Evolutionary conservation across 2,888 invertebrate genomes (phyloP).

Genomic region (Lutraria lutraria): DNA sequence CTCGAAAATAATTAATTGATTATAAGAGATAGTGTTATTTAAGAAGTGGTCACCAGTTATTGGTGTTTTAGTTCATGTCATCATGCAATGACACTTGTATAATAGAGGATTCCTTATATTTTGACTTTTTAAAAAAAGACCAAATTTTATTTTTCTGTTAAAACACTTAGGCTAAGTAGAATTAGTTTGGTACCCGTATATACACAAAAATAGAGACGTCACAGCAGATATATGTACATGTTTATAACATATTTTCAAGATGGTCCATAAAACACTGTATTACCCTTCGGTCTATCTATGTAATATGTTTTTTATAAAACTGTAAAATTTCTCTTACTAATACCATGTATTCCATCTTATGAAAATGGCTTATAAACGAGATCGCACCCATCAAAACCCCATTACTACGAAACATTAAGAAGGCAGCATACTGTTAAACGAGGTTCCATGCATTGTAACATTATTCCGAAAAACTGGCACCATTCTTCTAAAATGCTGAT

Average conservation of each 20-base stretch:
- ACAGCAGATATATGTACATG: too few relatives aligned
- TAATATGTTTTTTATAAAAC: slow-evolving; percentile 28
- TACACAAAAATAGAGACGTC: too few relatives aligned
- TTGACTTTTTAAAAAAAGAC: too few relatives aligned
- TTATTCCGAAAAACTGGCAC: slow-evolving; percentile 46
- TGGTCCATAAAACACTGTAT: slow-evolving; percentile 3
- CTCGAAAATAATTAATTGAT: too few relatives aligned
- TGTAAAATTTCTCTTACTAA: slow-evolving; percentile 27
- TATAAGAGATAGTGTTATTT: too few relatives aligned
- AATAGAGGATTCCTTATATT: too few relatives aligned
- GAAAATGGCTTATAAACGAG: slow-evolving; percentile 49
- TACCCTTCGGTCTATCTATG: slow-evolving; percentile 10
- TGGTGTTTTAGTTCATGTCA: too few relatives aligned
- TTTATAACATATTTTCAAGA: slow-evolving; percentile 1
- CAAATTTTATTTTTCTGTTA: too few relatives aligned
- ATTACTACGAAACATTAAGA: slow-evolving; percentile 70
- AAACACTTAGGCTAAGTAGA: too few relatives aligned
- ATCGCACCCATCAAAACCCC: slow-evolving; percentile 64
- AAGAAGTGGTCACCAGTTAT: too few relatives aligned
- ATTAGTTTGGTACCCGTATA: too few relatives aligned
- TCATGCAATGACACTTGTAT: too few relatives aligned
- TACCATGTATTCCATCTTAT: slow-evolving; percentile 49
- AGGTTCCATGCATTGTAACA: slow-evolving; percentile 58
- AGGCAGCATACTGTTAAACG: slow-evolving; percentile 62
- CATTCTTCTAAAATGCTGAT: slow-evolving; percentile 37